These are phyloP conservation scores for Heteromurus nitidus DNA, from an alignment of 2,888 invertebrate species.

Conservation along the genomic window DNA sequence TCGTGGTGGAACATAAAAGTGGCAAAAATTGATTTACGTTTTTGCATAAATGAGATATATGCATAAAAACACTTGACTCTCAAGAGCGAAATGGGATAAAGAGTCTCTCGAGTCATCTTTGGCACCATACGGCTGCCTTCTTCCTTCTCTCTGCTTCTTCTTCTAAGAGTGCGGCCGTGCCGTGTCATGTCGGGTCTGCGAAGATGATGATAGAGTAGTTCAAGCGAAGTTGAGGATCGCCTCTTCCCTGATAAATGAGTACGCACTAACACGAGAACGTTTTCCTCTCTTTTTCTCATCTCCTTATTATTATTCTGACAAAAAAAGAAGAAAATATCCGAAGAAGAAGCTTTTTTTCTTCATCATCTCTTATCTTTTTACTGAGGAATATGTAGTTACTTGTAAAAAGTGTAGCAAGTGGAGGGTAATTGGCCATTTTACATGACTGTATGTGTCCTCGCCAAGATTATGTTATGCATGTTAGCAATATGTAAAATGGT, in stretches of 20 bases:
- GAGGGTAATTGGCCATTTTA: conserved; percentile 57
- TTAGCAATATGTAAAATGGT: neutral
- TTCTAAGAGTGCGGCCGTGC: conserved; percentile 4
- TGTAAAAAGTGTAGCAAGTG: conserved; percentile 55
- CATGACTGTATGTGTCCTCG: conserved; percentile 17
- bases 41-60: conserved; percentile 53
- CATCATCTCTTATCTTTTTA: conserved; percentile 23
- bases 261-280: conserved; percentile 27
- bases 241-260: conserved; percentile 48
- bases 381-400: neutral
- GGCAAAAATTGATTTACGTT: conserved; percentile 60
- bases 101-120: neutral
- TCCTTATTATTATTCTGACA: conserved; percentile 52
- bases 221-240: conserved; percentile 48
- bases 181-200: conserved; percentile 45
- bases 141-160: neutral
- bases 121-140: conserved; percentile 39
- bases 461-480: neutral
- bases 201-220: conserved; percentile 59
- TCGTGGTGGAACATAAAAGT: conserved; percentile 21
- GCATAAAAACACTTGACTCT: no score
- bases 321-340: conserved; percentile 50
- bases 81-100: no score
- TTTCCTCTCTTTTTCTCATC: neutral
- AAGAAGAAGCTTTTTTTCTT: conserved; percentile 30